A percentile compares a stretch with the other conserved stretches of the same genome.
phyloP scores from a whole-genome alignment of 2,888 invertebrate species.

The Sepiola atlantica region DNA sequence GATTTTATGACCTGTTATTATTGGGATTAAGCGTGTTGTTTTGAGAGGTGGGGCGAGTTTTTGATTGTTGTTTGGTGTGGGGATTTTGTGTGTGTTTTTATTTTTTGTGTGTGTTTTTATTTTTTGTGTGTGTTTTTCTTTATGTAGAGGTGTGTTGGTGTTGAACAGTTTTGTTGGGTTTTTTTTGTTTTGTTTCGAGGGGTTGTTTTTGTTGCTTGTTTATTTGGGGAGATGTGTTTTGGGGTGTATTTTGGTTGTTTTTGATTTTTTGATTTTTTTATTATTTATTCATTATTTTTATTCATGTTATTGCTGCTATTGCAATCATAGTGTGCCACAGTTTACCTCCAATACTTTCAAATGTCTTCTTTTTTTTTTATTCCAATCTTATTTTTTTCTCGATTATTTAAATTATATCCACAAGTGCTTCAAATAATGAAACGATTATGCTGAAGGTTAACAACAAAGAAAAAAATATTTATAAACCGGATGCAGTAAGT shows the following conservation, averaged over 20 bases:
- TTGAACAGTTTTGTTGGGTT: too few relatives aligned
- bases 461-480: too few relatives aligned
- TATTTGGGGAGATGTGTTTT: too few relatives aligned
- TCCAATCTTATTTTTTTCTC: neutral
- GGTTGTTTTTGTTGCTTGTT: too few relatives aligned
- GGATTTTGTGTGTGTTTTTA: too few relatives aligned
- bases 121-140: too few relatives aligned
- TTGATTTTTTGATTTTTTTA: neutral
- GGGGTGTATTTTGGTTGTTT: too few relatives aligned
- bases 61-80: too few relatives aligned
- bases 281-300: neutral
- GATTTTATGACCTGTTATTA: neutral
- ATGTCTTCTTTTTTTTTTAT: neutral
- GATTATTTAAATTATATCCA: neutral
- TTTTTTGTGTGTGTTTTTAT: too few relatives aligned
- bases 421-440: slow-evolving; percentile 5
- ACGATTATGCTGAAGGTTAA: neutral
- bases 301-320: neutral
- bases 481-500: neutral
- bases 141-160: too few relatives aligned
- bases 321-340: neutral
- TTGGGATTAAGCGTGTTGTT: neutral
- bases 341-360: neutral
- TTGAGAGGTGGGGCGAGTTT: too few relatives aligned
- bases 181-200: too few relatives aligned